Evolutionary conservation across 2,113 vertebrate species (phyloP).

Genomic region (Psettodes erumei): DNA sequence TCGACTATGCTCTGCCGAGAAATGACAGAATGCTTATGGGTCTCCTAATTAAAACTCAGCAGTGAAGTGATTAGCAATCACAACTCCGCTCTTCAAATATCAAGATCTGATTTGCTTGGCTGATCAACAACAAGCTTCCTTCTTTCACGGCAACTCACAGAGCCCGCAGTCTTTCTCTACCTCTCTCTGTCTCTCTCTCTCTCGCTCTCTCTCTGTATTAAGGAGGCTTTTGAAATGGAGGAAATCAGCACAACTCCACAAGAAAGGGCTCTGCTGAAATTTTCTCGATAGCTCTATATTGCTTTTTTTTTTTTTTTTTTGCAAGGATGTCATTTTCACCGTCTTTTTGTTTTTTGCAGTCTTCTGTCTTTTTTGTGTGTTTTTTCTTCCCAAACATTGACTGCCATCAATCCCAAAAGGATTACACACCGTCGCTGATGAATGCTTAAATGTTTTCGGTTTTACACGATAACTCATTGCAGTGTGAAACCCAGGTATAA

Average conservation of each 20-base stretch:
- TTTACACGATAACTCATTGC: conserved; percentile 50
- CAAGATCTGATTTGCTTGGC: conserved; percentile 82
- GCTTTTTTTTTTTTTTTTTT: not conserved
- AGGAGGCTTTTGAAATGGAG: conserved; percentile 71
- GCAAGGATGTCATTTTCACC: conserved; percentile 27
- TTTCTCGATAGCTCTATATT: conserved; percentile 24
- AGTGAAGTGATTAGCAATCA: conserved; percentile 83
- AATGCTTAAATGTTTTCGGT: conserved; percentile 41
- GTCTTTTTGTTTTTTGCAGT: conserved; percentile 13
- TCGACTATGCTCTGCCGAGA: conserved; percentile 70
- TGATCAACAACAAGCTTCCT: conserved; percentile 78
- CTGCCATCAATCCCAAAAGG: conserved; percentile 45
- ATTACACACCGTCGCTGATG: conserved; percentile 45
- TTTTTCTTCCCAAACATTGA: conserved; percentile 7
- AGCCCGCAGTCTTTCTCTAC: conserved; percentile 35
- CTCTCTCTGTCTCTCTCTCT: conserved; percentile 17
- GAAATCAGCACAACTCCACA: conserved; percentile 69
- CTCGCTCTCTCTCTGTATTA: conserved; percentile 38
- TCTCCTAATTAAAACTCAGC: conserved; percentile 83
- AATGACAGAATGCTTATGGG: conserved; percentile 78
- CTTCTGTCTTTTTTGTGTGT: not conserved
- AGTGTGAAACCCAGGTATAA: conserved; percentile 28
- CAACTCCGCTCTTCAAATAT: conserved; percentile 82
- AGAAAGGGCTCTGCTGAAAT: conserved; percentile 58
- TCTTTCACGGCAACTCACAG: conserved; percentile 50